phyloP scores from a whole-genome alignment of 2,797 vertebrate genomes.

The Naso thynnoides region DNA sequence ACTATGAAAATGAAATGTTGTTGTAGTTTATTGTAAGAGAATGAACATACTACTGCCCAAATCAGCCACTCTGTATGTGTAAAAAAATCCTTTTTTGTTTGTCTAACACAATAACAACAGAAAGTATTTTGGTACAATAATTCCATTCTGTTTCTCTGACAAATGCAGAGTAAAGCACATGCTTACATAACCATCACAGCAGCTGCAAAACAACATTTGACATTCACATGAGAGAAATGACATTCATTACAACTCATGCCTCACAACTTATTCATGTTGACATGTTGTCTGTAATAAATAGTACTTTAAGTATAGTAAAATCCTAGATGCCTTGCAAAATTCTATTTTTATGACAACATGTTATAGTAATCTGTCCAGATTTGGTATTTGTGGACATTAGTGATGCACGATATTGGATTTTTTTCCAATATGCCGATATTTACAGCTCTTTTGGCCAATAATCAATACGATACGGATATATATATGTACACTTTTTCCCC shows the following conservation, averaged over 20 bases:
- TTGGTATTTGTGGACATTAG: not conserved
- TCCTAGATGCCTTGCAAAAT: not conserved
- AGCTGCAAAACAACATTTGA: not conserved
- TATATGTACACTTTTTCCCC: too few species aligned
- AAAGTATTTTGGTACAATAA: not conserved
- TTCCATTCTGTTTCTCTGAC: constrained; percentile 11
- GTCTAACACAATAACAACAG: not conserved
- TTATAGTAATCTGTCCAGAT: not conserved
- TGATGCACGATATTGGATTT: too few species aligned
- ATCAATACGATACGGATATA: too few species aligned
- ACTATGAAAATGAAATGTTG: not conserved
- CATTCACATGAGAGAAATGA: too few species aligned
- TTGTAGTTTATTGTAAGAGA: not conserved
- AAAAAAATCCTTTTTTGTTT: not conserved
- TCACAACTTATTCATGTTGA: too few species aligned
- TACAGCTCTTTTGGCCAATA: too few species aligned
- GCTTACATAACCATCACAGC: not conserved
- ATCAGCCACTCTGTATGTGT: not conserved
- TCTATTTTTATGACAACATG: not conserved
- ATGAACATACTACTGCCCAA: not conserved
- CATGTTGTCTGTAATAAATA: not conserved
- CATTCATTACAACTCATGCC: too few species aligned
- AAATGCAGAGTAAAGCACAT: not conserved
- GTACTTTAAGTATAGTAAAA: not conserved
- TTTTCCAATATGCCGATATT: too few species aligned